Percentiles rank a stretch among this genome's conserved stretches.
These are phyloP conservation scores for Pongo abelii DNA, from an alignment of 2,113 vertebrate genomes.

Conservation along the genomic window DNA sequence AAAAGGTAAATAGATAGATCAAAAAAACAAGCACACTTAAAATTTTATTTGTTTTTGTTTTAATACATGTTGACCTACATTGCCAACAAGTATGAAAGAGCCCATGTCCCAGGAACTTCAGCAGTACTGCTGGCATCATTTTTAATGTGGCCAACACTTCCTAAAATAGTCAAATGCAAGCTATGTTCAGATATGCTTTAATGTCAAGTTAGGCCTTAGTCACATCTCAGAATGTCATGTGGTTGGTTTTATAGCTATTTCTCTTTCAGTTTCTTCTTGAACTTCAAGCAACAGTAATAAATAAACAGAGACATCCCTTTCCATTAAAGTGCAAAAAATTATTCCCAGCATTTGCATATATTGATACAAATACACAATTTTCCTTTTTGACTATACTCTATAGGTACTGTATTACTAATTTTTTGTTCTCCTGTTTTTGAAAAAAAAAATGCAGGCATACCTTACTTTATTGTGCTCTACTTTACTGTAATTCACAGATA, in stretches of 20 bases:
- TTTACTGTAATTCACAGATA: neutral
- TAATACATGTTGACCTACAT: neutral
- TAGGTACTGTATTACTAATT: neutral
- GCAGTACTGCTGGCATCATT: neutral
- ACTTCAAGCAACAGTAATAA: neutral
- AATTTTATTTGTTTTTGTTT: neutral
- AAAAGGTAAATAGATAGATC: neutral
- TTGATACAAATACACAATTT: neutral
- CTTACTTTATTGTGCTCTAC: neutral
- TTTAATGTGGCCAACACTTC: neutral
- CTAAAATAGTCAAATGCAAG: constrained; percentile 39
- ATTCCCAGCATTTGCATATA: neutral
- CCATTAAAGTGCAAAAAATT: neutral
- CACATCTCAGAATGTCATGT: constrained; percentile 15
- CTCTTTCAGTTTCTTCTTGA: constrained; percentile 21
- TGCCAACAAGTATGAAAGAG: neutral
- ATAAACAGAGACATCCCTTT: neutral
- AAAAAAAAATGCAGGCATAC: neutral
- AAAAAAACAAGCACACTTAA: neutral
- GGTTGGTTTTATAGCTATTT: constrained; percentile 35
- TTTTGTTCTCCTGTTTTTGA: neutral
- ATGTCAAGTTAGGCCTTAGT: constrained; percentile 14
- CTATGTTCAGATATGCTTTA: constrained; percentile 21
- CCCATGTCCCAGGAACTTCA: neutral
- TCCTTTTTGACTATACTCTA: neutral